phyloP scores from a whole-genome alignment of 1,140 invertebrate species.

The Tribolium castaneum region DNA sequence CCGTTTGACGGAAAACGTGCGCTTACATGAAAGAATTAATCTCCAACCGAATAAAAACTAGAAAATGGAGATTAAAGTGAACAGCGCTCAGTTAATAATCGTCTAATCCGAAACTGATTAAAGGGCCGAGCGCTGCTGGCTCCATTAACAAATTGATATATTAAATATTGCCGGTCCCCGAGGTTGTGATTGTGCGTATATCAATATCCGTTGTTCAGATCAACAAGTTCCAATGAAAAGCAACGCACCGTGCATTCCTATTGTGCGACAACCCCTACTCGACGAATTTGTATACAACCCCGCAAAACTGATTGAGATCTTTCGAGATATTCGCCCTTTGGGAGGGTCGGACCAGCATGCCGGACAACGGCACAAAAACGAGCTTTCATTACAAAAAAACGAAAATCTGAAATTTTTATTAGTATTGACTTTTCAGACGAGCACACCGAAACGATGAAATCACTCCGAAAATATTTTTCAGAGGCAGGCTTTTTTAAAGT shows the following conservation, averaged over 20 bases:
- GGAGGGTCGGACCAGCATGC: neutral
- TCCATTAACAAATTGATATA: conserved; percentile 60
- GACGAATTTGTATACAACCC: conserved; percentile 58
- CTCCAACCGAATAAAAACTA: conserved; percentile 1
- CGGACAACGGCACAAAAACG: neutral
- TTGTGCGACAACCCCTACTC: conserved; percentile 50
- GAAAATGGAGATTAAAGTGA: conserved; percentile 25
- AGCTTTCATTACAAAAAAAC: neutral
- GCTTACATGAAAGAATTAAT: conserved; percentile 4
- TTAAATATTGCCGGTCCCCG: conserved; percentile 56
- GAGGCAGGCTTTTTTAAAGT: too few relatives aligned
- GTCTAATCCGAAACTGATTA: conserved; percentile 56
- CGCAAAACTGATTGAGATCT: conserved; percentile 55
- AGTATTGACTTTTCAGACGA: neutral
- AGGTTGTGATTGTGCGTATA: conserved; percentile 47
- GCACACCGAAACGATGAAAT: neutral
- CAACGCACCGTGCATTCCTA: conserved; percentile 52
- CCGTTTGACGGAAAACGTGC: neutral
- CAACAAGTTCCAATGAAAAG: conserved; percentile 60
- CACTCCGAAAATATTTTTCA: neutral
- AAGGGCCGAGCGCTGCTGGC: conserved; percentile 44
- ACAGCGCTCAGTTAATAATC: conserved; percentile 35
- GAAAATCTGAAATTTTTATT: neutral
- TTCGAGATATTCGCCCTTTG: conserved; percentile 3
- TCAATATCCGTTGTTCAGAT: conserved; percentile 59